These are phyloP conservation scores for Hoplias malabaricus DNA, from an alignment of 2,113 vertebrate genomes.

Conservation along the genomic window DNA sequence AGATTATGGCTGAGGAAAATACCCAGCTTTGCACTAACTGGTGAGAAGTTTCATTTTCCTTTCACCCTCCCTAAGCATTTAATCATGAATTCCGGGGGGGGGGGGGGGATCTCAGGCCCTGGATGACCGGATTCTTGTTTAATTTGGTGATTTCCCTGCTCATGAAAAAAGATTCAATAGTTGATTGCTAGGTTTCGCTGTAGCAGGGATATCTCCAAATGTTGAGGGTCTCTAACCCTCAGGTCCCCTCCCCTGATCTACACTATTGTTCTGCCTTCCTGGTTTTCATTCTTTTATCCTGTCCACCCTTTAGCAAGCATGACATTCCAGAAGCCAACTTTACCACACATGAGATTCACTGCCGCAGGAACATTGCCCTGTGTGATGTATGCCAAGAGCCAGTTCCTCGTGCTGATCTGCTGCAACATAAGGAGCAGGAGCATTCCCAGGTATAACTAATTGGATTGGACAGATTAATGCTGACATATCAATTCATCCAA, in stretches of 20 bases:
- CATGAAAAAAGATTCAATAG: neutral
- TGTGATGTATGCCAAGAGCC: constrained; percentile 88
- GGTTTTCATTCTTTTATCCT: neutral
- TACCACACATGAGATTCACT: constrained; percentile 95
- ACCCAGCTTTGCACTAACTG: constrained; percentile 78
- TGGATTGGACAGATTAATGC: neutral
- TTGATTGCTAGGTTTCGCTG: neutral
- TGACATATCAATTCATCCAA: neutral
- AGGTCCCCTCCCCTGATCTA: neutral
- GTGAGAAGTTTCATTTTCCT: constrained; percentile 49
- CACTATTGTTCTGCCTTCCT: neutral
- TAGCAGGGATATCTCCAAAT: neutral
- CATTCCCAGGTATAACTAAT: constrained; percentile 77
- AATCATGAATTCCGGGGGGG: no score
- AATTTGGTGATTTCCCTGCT: neutral
- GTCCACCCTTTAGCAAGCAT: constrained; percentile 77
- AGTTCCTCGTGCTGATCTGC: constrained; percentile 83
- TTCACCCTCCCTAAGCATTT: neutral
- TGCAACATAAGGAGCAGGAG: constrained; percentile 82
- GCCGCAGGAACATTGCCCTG: constrained; percentile 85
- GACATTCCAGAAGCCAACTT: constrained; percentile 91
- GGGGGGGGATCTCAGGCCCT: neutral
- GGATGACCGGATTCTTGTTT: neutral
- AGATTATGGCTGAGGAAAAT: constrained; percentile 75
- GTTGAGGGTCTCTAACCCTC: neutral